Evolutionary conservation across 2,888 invertebrate species (phyloP).

Genomic region (Sericinus montela): DNA sequence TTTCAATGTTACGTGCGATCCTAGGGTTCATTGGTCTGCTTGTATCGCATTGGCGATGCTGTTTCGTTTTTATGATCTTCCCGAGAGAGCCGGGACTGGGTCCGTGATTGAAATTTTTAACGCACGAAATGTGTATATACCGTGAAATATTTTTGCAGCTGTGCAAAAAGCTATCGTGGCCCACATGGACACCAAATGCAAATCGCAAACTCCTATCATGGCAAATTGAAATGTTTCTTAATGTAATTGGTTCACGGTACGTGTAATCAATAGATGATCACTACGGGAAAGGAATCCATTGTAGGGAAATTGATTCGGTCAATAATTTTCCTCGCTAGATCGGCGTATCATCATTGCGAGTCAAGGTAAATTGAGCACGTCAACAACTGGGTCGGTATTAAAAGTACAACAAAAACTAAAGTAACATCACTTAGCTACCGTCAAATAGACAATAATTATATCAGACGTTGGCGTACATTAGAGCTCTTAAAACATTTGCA

Average conservation of each 20-base stretch:
- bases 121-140: conserved; percentile 52
- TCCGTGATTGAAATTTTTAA: conserved; percentile 68
- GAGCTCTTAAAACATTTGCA: conserved; percentile 45
- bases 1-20: conserved; percentile 66
- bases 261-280: conserved; percentile 39
- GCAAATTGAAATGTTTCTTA: conserved; percentile 42
- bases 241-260: conserved; percentile 49
- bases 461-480: conserved; percentile 44
- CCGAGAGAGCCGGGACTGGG: conserved; percentile 39
- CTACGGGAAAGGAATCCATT: conserved; percentile 30
- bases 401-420: conserved; percentile 40
- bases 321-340: conserved; percentile 25
- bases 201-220: conserved; percentile 35
- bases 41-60: conserved; percentile 41
- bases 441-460: conserved; percentile 50
- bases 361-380: conserved; percentile 18
- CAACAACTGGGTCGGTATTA: conserved; percentile 28
- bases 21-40: conserved; percentile 65
- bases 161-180: conserved; percentile 55
- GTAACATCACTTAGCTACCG: conserved; percentile 51
- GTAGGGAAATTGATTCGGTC: conserved; percentile 30
- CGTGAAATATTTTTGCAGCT: conserved; percentile 61
- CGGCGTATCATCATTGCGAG: conserved; percentile 21
- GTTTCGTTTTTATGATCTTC: conserved; percentile 42
- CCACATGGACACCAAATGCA: conserved; percentile 49